These are phyloP conservation scores for Channa argus DNA, from an alignment of 2,113 vertebrate species.

Conservation along the genomic window DNA sequence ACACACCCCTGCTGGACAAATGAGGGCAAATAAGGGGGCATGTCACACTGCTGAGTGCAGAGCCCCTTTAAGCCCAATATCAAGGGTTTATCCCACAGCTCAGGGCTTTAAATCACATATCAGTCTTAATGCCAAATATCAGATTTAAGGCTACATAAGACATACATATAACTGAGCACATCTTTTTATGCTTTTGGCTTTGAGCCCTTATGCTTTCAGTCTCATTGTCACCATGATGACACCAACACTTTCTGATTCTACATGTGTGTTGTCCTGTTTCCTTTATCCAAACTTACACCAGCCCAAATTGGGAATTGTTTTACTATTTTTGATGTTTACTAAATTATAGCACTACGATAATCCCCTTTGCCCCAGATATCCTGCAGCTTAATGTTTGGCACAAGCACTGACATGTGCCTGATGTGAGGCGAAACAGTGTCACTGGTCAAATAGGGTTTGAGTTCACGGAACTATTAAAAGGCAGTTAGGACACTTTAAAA, in stretches of 20 bases:
- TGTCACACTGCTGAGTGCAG: constrained; percentile 51
- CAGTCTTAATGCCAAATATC: constrained; percentile 50
- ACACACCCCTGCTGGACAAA: constrained; percentile 31
- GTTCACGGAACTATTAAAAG: not conserved
- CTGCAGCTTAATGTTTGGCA: constrained; percentile 24
- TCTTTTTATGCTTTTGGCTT: constrained; percentile 5
- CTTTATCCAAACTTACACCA: constrained; percentile 3
- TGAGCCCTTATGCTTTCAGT: not conserved
- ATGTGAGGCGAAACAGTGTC: constrained; percentile 13
- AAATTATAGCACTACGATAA: not conserved
- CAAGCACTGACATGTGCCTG: constrained; percentile 25
- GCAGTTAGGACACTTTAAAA: not conserved
- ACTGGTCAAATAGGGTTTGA: constrained; percentile 16
- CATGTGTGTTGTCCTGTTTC: not conserved
- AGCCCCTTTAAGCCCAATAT: constrained; percentile 54
- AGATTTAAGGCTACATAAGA: constrained; percentile 45
- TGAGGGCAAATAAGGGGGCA: constrained; percentile 47
- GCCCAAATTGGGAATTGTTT: not conserved
- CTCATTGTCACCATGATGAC: not conserved
- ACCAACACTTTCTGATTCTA: not conserved
- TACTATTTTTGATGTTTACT: not conserved
- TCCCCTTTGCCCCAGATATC: not conserved
- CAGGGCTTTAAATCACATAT: constrained; percentile 53
- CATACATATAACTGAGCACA: constrained; percentile 2
- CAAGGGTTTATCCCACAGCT: constrained; percentile 63